A percentile compares a stretch with the other conserved stretches of the same genome.
Conservation (phyloP, 2,888 invertebrate genomes). For the Tachina lurida region DNA sequence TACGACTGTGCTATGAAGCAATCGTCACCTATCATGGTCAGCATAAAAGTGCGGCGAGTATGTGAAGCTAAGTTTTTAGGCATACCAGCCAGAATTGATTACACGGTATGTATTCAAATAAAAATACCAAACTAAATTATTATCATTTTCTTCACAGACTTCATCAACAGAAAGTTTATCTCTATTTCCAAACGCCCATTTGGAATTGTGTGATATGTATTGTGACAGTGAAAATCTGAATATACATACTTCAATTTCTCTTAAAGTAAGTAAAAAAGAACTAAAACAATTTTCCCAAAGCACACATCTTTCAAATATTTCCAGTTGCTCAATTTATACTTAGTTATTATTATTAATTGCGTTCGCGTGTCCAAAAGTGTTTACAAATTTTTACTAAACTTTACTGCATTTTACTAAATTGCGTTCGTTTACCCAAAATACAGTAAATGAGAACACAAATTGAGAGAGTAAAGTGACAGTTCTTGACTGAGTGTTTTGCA, state of each 20-base stretch:
- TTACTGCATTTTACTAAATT: no score
- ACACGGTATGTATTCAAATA: conserved; percentile 76
- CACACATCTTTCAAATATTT: no score
- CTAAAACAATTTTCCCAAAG: neutral
- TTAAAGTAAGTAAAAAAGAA: conserved; percentile 77
- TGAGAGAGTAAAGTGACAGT: no score
- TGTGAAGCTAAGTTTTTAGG: conserved; percentile 92
- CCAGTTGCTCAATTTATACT: no score
- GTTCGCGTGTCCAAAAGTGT: no score
- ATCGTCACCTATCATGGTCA: conserved; percentile 97
- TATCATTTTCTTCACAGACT: conserved; percentile 75
- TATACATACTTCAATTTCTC: conserved; percentile 80
- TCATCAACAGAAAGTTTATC: conserved; percentile 80
- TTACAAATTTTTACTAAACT: no score
- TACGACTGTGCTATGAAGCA: conserved; percentile 98
- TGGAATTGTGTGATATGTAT: conserved; percentile 83
- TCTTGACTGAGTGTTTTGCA: no score
- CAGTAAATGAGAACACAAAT: no score
- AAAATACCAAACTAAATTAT: neutral
- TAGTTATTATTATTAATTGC: neutral
- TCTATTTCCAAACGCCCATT: conserved; percentile 81
- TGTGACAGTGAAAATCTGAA: conserved; percentile 80
- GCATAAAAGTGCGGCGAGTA: conserved; percentile 94
- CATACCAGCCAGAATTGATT: conserved; percentile 83
- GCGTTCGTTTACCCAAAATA: no score